These are phyloP conservation scores for Daubentonia madagascariensis DNA, from an alignment of 2,113 vertebrate genomes.

Conservation along the genomic window DNA sequence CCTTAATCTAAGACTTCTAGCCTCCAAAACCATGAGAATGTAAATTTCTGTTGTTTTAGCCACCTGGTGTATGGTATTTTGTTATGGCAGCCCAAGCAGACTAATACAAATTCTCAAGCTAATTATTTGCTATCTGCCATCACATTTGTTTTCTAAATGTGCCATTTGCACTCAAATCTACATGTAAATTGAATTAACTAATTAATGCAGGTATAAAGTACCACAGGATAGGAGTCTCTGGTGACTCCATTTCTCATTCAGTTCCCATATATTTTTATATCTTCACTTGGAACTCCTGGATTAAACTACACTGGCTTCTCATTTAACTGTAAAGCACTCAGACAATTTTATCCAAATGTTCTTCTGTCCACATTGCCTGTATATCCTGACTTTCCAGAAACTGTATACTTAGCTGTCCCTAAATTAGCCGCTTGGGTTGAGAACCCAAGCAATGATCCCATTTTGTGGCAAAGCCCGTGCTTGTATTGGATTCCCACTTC, in stretches of 20 bases:
- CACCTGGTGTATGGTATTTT: not conserved
- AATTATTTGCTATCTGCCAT: slow-evolving; percentile 27
- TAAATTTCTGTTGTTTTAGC: not conserved
- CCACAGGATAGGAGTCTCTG: slow-evolving; percentile 19
- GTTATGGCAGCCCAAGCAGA: not conserved
- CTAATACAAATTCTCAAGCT: not conserved
- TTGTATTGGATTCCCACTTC: not conserved
- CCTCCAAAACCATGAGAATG: not conserved
- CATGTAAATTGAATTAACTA: slow-evolving; percentile 64
- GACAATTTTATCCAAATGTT: not conserved
- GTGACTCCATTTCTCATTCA: slow-evolving; percentile 52
- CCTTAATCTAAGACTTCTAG: not conserved
- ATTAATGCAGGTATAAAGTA: slow-evolving; percentile 63
- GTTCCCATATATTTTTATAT: slow-evolving; percentile 48
- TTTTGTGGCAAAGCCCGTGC: not conserved
- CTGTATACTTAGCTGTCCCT: not conserved
- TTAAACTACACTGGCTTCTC: slow-evolving; percentile 4
- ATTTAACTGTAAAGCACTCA: slow-evolving; percentile 26
- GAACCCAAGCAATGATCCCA: not conserved
- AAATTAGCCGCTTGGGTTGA: not conserved
- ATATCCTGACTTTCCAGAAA: not conserved
- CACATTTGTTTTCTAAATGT: slow-evolving; percentile 63
- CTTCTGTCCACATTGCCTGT: not conserved
- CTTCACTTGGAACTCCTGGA: slow-evolving; percentile 30
- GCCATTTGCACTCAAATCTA: slow-evolving; percentile 58